Base-by-base conservation (phyloP, 2,888 invertebrate genomes). In the Ectemnius continuus region DNA sequence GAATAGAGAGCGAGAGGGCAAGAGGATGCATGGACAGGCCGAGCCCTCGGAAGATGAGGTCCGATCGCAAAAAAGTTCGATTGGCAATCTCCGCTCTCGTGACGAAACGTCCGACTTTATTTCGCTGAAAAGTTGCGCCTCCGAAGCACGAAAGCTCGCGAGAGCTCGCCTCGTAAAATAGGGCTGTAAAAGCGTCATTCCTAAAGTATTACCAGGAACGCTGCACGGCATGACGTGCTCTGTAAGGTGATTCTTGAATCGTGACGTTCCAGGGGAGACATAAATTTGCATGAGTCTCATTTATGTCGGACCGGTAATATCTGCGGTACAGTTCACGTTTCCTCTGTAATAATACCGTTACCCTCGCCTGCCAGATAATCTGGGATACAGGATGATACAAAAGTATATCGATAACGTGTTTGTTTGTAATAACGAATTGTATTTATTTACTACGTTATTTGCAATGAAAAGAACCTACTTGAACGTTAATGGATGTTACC, bases 21-120 rank as follows among this genome's bases (percentile, higher is more conserved):
- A 36, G 36, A 36, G 36, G 36, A 36, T 36, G 36, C 36, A 36
- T 36, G 36, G 36, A 36, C 36, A 6, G 8, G 36, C 36, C 36
- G 36, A 36, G 36, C 36, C 36, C 36, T 36, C 36, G 52, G 48
- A 61, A 48, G 59, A 23, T 23, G 62, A 56, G 36, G 20, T 14
- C 36, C 45, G 64, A 62, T 67, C 46, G 64, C 61, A 61, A 52
- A 46, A 58, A 57, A 48, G 47, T 73, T 48, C 28, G 57, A 67
- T 73, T 66, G 76, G 70, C 79, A 80, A 80, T 80, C 66, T 80
- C 68, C 65, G 69, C 70, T 58, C 63, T 61, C 61, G 70, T 66
- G 72, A 79, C 71, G 67, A 68, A 72, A 76, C 63, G 57, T 61
- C 70, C 56, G 68, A 67, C 52, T 78, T 77, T 67, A 70, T 76